These are phyloP conservation scores for Erpobdella octoculata DNA, from an alignment of 2,888 invertebrate genomes.

Conservation along the genomic window DNA sequence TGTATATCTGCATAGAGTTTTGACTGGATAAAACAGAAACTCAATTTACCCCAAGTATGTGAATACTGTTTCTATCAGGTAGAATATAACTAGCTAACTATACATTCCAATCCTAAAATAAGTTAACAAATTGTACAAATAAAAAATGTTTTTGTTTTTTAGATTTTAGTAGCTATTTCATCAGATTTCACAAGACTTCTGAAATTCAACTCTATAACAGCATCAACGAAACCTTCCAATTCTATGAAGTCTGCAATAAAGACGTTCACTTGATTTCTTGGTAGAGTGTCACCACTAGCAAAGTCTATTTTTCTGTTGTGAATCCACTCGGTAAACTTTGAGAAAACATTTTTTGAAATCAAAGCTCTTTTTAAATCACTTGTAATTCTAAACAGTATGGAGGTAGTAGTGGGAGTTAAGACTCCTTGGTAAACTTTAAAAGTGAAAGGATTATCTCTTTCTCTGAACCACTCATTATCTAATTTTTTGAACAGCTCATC, in stretches of 20 bases:
- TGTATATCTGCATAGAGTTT: too few species aligned
- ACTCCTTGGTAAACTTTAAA: constrained; percentile 20
- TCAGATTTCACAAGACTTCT: too few species aligned
- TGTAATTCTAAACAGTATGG: background rate
- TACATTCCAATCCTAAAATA: too few species aligned
- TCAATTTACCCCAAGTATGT: too few species aligned
- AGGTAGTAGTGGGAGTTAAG: background rate
- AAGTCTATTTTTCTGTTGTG: background rate
- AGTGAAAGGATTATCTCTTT: background rate
- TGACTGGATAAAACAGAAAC: too few species aligned
- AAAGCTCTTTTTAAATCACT: background rate
- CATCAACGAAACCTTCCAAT: background rate
- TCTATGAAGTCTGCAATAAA: constrained; percentile 7
- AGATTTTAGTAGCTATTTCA: too few species aligned
- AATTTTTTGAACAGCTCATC: background rate
- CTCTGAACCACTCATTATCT: constrained; percentile 1
- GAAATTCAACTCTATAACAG: constrained; percentile 5
- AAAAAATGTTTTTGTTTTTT: too few species aligned
- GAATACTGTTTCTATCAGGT: too few species aligned
- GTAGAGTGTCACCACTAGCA: too few species aligned
- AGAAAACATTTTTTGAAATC: background rate
- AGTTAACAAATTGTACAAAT: too few species aligned
- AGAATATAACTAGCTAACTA: too few species aligned
- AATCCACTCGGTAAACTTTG: constrained; percentile 10
- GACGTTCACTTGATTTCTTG: constrained; percentile 6